phyloP scores from a whole-genome alignment of 2,797 vertebrate genomes.

The Coccyzus lansbergi region DNA sequence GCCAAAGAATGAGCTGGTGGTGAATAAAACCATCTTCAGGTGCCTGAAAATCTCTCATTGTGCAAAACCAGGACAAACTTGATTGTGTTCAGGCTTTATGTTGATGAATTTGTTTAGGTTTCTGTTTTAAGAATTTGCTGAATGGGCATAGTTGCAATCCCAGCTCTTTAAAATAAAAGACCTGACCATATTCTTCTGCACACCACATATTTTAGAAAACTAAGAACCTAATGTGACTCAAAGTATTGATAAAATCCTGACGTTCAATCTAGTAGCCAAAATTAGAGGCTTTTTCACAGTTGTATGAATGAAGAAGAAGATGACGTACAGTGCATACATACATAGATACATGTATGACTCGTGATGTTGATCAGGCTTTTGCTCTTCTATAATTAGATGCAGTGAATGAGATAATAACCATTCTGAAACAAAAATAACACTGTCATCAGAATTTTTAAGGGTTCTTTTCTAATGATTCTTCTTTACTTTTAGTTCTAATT shows the following conservation, averaged over 20 bases:
- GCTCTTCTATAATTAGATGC: neutral
- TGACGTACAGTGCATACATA: neutral
- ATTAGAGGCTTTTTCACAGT: neutral
- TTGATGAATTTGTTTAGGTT: constrained; percentile 42
- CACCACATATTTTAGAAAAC: neutral
- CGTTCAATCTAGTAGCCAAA: neutral
- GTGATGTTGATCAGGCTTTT: neutral
- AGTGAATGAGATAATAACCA: neutral
- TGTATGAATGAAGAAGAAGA: neutral
- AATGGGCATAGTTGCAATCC: neutral
- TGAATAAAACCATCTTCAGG: no score
- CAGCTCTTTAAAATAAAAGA: neutral
- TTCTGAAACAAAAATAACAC: neutral
- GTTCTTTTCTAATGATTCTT: neutral
- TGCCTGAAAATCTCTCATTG: neutral
- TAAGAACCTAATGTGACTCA: neutral
- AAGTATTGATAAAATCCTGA: neutral
- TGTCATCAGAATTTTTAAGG: neutral
- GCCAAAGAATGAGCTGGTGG: no score
- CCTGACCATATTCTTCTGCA: neutral
- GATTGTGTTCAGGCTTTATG: neutral
- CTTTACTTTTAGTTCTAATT: neutral
- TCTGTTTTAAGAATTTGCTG: constrained; percentile 28
- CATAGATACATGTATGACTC: neutral
- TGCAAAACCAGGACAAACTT: neutral